These are phyloP conservation scores for Siphamia tubifer DNA, from an alignment of 2,113 vertebrate species.

Conservation along the genomic window DNA sequence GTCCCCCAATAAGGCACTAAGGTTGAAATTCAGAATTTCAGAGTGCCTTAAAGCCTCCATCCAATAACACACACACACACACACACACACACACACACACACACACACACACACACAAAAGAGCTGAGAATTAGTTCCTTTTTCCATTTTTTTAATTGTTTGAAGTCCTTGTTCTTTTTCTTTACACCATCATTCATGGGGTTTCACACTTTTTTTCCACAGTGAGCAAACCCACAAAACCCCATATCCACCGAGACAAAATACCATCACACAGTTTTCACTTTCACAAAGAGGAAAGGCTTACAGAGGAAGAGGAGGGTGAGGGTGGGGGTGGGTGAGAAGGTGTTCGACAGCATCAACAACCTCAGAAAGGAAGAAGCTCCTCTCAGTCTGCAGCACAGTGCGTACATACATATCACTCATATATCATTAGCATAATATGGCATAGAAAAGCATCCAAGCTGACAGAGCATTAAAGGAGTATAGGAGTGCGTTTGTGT, in stretches of 20 bases:
- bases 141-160: constrained; percentile 57
- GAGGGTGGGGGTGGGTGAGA: constrained; percentile 14
- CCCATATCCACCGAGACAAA: constrained; percentile 72
- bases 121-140: not conserved
- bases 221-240: constrained; percentile 66
- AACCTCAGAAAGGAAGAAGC: constrained; percentile 50
- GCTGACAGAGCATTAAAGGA: constrained; percentile 67
- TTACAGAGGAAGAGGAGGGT: constrained; percentile 13
- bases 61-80: no score
- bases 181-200: constrained; percentile 70
- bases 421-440: constrained; percentile 72
- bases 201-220: constrained; percentile 72
- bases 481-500: constrained; percentile 49
- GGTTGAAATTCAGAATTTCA: no score
- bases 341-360: constrained; percentile 49
- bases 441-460: constrained; percentile 75
- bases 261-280: constrained; percentile 74
- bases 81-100: no score
- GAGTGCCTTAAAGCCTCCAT: not conserved
- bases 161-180: constrained; percentile 49
- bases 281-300: constrained; percentile 62
- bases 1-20: no score
- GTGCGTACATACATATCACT: constrained; percentile 77
- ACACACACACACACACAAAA: no score
- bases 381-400: constrained; percentile 61